Evolutionary conservation across 37 sponge, comb jelly and placozoan species (phyloP).

Genomic region (Spongilla lacustris): DNA sequence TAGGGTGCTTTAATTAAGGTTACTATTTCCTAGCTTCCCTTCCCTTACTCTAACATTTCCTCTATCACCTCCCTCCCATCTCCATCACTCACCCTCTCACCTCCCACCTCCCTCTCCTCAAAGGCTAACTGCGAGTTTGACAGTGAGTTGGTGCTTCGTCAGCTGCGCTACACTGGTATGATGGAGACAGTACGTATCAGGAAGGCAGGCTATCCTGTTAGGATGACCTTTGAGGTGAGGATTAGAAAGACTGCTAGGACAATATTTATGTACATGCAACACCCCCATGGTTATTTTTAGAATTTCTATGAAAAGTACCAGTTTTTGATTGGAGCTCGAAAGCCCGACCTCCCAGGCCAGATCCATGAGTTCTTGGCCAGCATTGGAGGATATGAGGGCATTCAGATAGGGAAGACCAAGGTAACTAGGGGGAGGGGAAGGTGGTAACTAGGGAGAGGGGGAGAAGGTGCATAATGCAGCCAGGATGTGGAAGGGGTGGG

Average conservation of each 20-base stretch:
- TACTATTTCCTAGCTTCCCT: too few species aligned
- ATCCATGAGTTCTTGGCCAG: constrained; percentile 48
- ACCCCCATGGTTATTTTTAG: constrained; percentile 12
- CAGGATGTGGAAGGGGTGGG: too few species aligned
- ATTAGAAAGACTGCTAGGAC: neutral
- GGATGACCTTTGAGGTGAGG: constrained; percentile 81
- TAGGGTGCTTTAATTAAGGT: neutral
- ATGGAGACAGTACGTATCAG: constrained; percentile 94
- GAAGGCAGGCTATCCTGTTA: constrained; percentile 91
- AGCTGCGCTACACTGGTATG: constrained; percentile 97
- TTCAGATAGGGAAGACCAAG: constrained; percentile 82
- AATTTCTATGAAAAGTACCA: constrained; percentile 84
- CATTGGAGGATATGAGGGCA: constrained; percentile 45
- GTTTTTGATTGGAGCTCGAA: constrained; percentile 65
- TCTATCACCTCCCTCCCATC: neutral
- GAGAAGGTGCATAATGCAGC: too few species aligned
- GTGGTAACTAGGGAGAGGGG: too few species aligned
- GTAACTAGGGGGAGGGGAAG: constrained; percentile 3
- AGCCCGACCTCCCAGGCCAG: constrained; percentile 40
- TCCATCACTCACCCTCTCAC: neutral
- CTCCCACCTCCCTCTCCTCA: neutral
- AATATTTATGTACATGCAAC: neutral
- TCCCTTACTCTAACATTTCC: too few species aligned
- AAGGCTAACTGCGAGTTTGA: constrained; percentile 86
- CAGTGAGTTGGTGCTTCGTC: constrained; percentile 78